Base-by-base conservation (phyloP, 1,140 invertebrate genomes). In the Bombus waltoni region DNA sequence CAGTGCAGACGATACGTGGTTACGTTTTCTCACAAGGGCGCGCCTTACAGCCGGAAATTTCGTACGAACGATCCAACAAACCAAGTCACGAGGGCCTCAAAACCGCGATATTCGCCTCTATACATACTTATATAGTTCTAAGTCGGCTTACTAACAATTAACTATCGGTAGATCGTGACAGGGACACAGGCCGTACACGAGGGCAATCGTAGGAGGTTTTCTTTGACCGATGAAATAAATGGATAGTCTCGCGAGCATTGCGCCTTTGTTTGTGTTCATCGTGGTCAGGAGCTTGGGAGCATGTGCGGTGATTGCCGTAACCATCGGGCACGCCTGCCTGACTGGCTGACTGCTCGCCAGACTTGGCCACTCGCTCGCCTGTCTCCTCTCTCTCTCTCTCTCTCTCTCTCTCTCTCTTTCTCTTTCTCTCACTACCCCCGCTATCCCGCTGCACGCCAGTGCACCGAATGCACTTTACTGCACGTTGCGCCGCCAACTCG, bases 261-360 rank as follows among this genome's bases (percentile, higher is more conserved):
- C 81, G 85, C 85, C 90, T 81, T 91, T 88, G 89, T 91, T 91
- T 92, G 91, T 87, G 92, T 87, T 86, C 65, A 73, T 86, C 81
- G 83, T 84, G 85, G 84, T 89, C 88, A 87, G 90, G 78, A 89
- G 88, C 90, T 89, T 93, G 91, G 92, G 88, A 93, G 91, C 92
- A 92, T 93, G 92, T 92, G 91, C 89, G 88, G 91, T 92, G 92
- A 93, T 93, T 93, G 92, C 92, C 90, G 92, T 93, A 93, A 92
- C 91, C 91, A 92, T 92, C 88, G 91, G 92, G 92, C 91, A 93
- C 92, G 92, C 92, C 92, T 93, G 91, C 90, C 85, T 85, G 86
- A 76, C 87, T 90, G 85, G 73, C 81, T 87, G 62, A 80, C 79
- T 76, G 44, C 83, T 85, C 72, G 70, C 68, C 40, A 65, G 81